phyloP scores from a whole-genome alignment of 2,888 invertebrate species.

The Monoplex corrugatus region DNA sequence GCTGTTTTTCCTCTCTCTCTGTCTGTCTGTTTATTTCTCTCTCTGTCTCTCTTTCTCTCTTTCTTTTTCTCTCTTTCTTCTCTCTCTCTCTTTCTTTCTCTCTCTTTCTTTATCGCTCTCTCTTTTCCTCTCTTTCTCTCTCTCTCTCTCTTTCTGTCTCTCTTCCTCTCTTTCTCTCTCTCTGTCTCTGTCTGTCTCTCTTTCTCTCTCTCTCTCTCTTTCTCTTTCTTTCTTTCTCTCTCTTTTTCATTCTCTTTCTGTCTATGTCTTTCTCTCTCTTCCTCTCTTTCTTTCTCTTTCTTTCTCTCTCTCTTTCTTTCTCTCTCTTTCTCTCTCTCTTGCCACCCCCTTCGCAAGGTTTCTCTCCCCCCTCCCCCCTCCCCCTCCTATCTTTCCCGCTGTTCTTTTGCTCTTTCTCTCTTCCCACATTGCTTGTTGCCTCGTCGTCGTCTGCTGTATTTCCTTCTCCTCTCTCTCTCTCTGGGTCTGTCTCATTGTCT shows the following conservation, averaged over 20 bases:
- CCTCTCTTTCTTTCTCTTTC: neutral
- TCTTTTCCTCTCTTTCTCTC: neutral
- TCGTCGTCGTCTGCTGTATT: neutral
- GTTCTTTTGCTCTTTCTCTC: no score
- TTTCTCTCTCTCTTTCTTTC: neutral
- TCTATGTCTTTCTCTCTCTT: no score
- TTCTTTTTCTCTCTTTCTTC: neutral
- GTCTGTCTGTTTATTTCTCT: neutral
- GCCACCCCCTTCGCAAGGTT: no score
- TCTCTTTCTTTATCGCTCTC: neutral
- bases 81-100: neutral
- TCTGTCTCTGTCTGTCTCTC: no score
- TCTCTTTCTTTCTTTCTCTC: no score
- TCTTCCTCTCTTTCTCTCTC: no score
- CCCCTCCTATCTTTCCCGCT: neutral
- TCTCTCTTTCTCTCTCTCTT: no score
- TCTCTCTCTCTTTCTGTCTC: no score
- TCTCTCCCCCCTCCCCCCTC: no score
- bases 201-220: no score
- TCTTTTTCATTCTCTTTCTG: no score
- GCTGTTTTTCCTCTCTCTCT: neutral
- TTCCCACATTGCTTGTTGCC: neutral
- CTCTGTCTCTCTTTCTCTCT: neutral
- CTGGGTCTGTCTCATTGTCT: neutral
- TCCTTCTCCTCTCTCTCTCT: neutral